phyloP scores from a whole-genome alignment of 2,113 vertebrate genomes.

The Condylura cristata region DNA sequence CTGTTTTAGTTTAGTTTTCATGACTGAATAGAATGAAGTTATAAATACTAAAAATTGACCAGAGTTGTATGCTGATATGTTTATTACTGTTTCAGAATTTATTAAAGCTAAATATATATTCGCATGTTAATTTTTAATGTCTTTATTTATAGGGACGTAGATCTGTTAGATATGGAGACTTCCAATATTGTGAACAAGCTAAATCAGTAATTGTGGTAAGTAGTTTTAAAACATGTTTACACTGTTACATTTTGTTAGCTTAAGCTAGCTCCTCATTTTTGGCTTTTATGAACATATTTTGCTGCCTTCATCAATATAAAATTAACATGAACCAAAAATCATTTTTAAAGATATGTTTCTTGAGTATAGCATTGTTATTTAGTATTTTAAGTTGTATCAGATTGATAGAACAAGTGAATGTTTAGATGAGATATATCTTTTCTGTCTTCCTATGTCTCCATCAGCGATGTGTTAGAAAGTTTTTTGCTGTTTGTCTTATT shows the following conservation, averaged over 20 bases:
- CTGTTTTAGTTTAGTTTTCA: constrained; percentile 26
- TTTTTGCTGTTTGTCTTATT: neutral
- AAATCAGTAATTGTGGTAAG: constrained; percentile 98
- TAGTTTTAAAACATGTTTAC: constrained; percentile 44
- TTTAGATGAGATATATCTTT: neutral
- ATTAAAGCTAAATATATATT: neutral
- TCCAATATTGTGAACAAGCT: constrained; percentile 97
- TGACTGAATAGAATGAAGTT: neutral
- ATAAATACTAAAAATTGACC: constrained; percentile 38
- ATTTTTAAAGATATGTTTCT: neutral
- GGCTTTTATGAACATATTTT: constrained; percentile 14
- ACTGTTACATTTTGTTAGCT: neutral
- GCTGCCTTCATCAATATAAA: constrained; percentile 11
- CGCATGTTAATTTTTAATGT: constrained; percentile 27
- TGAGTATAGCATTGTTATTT: constrained; percentile 17
- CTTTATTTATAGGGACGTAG: constrained; percentile 91
- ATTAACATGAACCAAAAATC: neutral
- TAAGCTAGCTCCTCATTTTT: constrained; percentile 32
- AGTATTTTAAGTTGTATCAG: constrained; percentile 1
- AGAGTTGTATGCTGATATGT: neutral
- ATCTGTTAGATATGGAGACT: constrained; percentile 96
- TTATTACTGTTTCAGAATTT: neutral
- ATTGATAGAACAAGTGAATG: constrained; percentile 17
- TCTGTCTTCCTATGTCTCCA: neutral
- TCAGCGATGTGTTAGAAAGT: constrained; percentile 26